A percentile compares a stretch with the other conserved stretches of the same genome.
These are phyloP conservation scores for Acanthurus lineatus DNA, from an alignment of 2,797 vertebrate genomes.

Conservation along the genomic window DNA sequence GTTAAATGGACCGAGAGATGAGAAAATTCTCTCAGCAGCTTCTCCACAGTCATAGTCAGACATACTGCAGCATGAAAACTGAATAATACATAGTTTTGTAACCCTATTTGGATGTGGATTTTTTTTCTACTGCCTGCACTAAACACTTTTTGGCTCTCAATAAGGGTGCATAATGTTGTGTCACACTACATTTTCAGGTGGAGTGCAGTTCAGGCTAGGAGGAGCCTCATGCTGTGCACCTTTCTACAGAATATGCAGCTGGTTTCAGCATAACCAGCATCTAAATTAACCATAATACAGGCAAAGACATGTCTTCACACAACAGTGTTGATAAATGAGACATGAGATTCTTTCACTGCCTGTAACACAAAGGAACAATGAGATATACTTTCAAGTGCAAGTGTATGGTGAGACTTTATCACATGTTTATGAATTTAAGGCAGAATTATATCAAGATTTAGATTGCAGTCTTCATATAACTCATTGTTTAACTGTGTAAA, in stretches of 20 bases:
- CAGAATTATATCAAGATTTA: not conserved
- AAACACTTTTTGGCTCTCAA: slow-evolving; percentile 8
- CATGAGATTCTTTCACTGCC: not conserved
- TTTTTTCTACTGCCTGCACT: not conserved
- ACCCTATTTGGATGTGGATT: not conserved
- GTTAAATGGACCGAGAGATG: not conserved
- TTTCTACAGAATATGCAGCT: not conserved
- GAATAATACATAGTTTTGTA: not conserved
- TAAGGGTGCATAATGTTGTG: slow-evolving; percentile 16
- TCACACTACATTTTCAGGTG: slow-evolving; percentile 31
- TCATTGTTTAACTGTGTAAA: slow-evolving; percentile 6
- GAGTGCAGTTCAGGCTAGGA: not conserved
- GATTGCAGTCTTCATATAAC: not conserved
- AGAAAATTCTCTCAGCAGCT: slow-evolving; percentile 13
- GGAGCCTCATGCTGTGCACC: not conserved
- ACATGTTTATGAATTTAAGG: not conserved
- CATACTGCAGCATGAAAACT: not conserved
- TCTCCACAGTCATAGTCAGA: slow-evolving; percentile 5
- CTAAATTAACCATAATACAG: not conserved
- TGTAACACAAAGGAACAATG: not conserved
- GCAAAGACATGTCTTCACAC: not conserved
- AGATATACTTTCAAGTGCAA: not conserved
- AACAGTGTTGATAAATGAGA: not conserved
- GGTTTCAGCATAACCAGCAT: not conserved
- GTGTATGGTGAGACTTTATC: not conserved